Conservation (phyloP, 2,113 vertebrate species). For the zebrafish (Danio rerio) region GRCz12tu NC_133180.1:73598001-73598500, state of each 20-base stretch:
- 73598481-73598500: too few species aligned
- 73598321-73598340: neutral
- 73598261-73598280: neutral
- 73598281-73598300: neutral
- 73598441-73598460: too few species aligned
- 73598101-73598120: neutral
- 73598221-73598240: neutral
- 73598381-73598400: neutral
- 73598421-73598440: too few species aligned
- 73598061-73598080: neutral
- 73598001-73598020: neutral
- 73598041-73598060: neutral
- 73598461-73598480: too few species aligned
- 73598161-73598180: neutral
- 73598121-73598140: conserved; percentile 2
- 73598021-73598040: neutral
- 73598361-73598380: neutral
- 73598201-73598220: neutral
- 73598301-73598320: neutral
- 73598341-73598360: neutral
- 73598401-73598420: neutral
- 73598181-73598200: conserved; percentile 14
- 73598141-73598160: conserved; percentile 1
- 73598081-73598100: neutral
- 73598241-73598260: neutral